Evolutionary conservation across 2,797 vertebrate genomes (phyloP), one percentile per base, ranked within the genome.

Genomic region (Acipenser ruthenus): DNA sequence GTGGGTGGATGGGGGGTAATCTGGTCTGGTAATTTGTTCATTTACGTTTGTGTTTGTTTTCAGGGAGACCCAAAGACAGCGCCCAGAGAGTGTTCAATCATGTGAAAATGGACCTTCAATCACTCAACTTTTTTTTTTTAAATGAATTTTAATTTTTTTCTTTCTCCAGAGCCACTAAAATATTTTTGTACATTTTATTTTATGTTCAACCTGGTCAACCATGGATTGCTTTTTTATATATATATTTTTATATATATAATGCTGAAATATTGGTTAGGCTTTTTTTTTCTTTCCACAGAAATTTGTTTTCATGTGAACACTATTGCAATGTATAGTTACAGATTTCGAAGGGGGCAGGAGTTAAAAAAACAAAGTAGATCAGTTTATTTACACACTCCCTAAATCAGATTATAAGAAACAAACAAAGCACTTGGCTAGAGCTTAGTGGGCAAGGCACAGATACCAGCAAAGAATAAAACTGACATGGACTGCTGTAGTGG

Each of bases 71-170:
- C 90, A 4, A 90, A 90, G 81, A 82, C 89, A 68, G 83, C 90
- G 0, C 89, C 94, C 23, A 89, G 95, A 87, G 95, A 97, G 77
- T 99, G 96, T 77, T 72, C 78, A 60, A 80, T 99, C 75, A 99
- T 99, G 96, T 99, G 88, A 96, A 76, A 71, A 51, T 67, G 37
- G 13, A 7, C n/a, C 62, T 55, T 47, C 66, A 37, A 37, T 37
- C 2, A 37, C 23, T 67, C 74, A 60, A 71, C 71, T 73, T 70
- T 64, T 63, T 65, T 77, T 67, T 18, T 18, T 18, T 18, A 18
- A 18, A 18, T 18, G 15, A 18, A 18, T 18, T 18, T 18, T 18
- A 18, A 18, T 18, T 18, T 18, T 18, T 81, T 78, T 74, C 77
- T 74, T 62, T 67, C 72, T 82, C 79, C 82, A 88, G 82, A 89